Evolutionary conservation across 1,140 invertebrate species (phyloP), one percentile per base, ranked within the genome.

Genomic region (Delia radicum): DNA sequence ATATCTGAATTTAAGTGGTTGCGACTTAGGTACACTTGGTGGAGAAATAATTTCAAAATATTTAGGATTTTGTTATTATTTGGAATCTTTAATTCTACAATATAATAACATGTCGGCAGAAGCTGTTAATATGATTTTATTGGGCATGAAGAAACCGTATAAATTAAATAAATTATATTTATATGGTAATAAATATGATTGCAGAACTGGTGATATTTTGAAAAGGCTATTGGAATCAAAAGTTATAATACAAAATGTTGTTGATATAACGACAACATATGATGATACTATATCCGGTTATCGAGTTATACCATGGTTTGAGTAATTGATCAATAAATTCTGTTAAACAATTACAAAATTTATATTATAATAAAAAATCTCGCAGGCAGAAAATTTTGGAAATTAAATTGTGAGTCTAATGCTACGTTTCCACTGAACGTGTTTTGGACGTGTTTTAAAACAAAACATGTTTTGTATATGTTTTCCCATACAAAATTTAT

Each of bases 11-110:
- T 78, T 85, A 1, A 79, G 80, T 24, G 55, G 75, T 48, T 82
- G 82, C 26, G 21, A 69, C 4, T 81, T 85, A 65, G 83, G 83
- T 13, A 55, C 73, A 0, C 81, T 81, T 67, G 83, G 83, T 8
- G 83, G 80, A 0, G 79, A 80, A 26, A 79, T 80, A 74, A 77
- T 85, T 13, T 77, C 81, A 63, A 77, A 73, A 62, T 79, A 80
- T 63, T 62, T 83, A 13, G 77, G 77, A 18, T 76, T 76, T 2
- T 79, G 82, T 55, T 21, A n/a, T 3, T 76, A 74, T 62, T 63
- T 85, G 33, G 77, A 79, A 29, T 8, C 74, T 21, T 67, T 85
- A 24, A 75, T 78, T 46, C 65, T 85, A 3, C 76, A 73, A 3
- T 18, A 81, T 72, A 85, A 85, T 75, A 48, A 78, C 0, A 83